A percentile compares a stretch with the other conserved stretches of the same genome.
These are phyloP conservation scores for Mallotus villosus DNA, from an alignment of 2,797 vertebrate genomes.

Conservation along the genomic window DNA sequence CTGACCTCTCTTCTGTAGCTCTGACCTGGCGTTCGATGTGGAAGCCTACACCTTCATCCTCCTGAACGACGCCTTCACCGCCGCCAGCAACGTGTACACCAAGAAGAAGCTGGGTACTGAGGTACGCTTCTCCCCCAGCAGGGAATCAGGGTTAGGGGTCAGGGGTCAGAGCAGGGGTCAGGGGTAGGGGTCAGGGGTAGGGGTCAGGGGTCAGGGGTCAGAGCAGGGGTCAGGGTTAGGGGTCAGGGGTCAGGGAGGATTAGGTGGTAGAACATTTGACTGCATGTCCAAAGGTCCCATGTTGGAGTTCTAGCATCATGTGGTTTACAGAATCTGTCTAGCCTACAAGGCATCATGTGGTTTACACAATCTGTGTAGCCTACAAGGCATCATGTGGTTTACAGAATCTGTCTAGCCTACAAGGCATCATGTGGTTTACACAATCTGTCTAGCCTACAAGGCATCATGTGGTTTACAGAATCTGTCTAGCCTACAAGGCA, in stretches of 20 bases:
- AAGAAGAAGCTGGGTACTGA: conserved; percentile 88
- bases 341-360: background rate
- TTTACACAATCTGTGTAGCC: too few species aligned
- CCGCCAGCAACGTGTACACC: conserved; percentile 86
- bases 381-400: too few species aligned
- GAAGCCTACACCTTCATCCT: conserved; percentile 86
- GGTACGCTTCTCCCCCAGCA: conserved; percentile 57
- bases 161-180: too few species aligned
- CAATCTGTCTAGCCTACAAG: background rate
- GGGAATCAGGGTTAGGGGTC: too few species aligned
- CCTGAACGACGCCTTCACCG: conserved; percentile 90
- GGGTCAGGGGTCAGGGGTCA: background rate
- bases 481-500: background rate
- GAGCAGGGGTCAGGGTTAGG: too few species aligned
- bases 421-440: background rate
- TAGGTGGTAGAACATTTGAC: background rate
- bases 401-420: background rate
- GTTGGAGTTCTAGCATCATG: too few species aligned
- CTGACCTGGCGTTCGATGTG: conserved; percentile 87
- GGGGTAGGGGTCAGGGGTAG: background rate
- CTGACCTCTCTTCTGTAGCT: conserved; percentile 68
- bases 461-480: too few species aligned
- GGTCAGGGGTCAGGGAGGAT: background rate
- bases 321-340: background rate
- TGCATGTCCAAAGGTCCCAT: background rate